Evolutionary conservation across 2,888 invertebrate genomes (phyloP), one percentile per base, ranked within the genome.

Genomic region (Epirrhoe alternata): DNA sequence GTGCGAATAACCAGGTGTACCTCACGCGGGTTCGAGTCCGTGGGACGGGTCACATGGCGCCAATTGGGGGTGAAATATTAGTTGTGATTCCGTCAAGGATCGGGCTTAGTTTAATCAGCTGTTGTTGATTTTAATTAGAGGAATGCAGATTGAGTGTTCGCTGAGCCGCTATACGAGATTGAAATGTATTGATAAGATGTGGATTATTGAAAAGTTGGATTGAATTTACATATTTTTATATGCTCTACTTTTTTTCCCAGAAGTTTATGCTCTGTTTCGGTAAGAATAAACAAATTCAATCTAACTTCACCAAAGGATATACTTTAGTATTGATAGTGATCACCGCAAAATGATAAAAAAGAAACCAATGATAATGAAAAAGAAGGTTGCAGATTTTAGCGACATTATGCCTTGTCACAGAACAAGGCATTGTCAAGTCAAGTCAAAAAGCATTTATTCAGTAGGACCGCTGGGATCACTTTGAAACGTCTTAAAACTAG

Each of bases 61-160:
- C 75, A 83, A 81, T 83, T 79, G 81, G 77, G 82, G 84, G 74
- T 82, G 78, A 80, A 83, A 79, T 78, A 64, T 58, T 54, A 42
- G 52, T 57, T 61, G 60, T 66, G 65, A 66, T 69, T 69, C 42
- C 30, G 56, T 53, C 49, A 30, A 45, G 58, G 65, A 60, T 61
- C 49, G 14, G 35, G 10, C 35, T 64, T 60, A 55, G 60, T 66
- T 69, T 66, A 55, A 69, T 69, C 69, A 69, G 69, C 69, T 69
- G 69, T 45, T 65, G 65, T 69, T 69, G 66, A 54, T 69, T 66
- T 69, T 68, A 68, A 68, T 68, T 61, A 63, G 38, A 60, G 56
- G 53, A 61, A 56, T 62, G 45, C 54, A 53, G 56, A 68, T 68
- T 57, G 55, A 42, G 31, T 56, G 42, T 38, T 58, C 35, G 38